Base-by-base conservation (phyloP, 2,113 vertebrate genomes). In the Neopipo cinnamomea region DNA sequence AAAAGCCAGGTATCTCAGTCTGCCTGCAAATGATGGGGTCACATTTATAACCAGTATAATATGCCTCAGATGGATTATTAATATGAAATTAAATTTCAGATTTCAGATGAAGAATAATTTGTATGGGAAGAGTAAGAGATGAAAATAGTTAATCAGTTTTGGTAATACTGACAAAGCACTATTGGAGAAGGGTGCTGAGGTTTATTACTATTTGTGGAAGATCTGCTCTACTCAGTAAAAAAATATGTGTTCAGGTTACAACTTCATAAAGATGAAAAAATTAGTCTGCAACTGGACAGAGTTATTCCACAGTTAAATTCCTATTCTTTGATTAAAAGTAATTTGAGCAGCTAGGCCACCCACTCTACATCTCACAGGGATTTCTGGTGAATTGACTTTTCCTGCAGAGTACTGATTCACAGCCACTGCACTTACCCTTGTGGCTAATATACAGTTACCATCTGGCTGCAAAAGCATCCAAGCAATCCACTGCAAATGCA, bases 391-490 rank as follows among this genome's bases (percentile, higher is more conserved):
- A 85, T 61, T 76, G 81, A 61, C 68, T 88, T 76, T 94, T 91
- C 76, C 80, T 50, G 47, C 37, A 67, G 68, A 81, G 68, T 33
- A 74, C 50, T 67, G 88, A 59, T 42, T 30, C 31, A 0, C 63
- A 93, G 70, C 0, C 0, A 77, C 72, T 72, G 72, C 78, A 23
- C 47, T 86, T 78, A 75, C 9, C 68, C 68, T 93, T 47, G 65
- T 84, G 76, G 83, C 75, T 83, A 85, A 88, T 70, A 76, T 14
- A 65, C 52, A 59, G 42, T 80, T 86, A 86, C 88, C 63, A 76
- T 80, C 82, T 88, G 82, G 27, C 67, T 88, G 63, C 62, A 83
- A 77, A 95, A 85, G 63, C 90, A 92, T 79, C 74, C 78, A 82
- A 91, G 66, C 3, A 14, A 91, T 91, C 50, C 88, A 77, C 65